A percentile compares a stretch with the other conserved stretches of the same genome.
phyloP scores from a whole-genome alignment of 2,797 vertebrate species.

The Acanthis flammea region DNA sequence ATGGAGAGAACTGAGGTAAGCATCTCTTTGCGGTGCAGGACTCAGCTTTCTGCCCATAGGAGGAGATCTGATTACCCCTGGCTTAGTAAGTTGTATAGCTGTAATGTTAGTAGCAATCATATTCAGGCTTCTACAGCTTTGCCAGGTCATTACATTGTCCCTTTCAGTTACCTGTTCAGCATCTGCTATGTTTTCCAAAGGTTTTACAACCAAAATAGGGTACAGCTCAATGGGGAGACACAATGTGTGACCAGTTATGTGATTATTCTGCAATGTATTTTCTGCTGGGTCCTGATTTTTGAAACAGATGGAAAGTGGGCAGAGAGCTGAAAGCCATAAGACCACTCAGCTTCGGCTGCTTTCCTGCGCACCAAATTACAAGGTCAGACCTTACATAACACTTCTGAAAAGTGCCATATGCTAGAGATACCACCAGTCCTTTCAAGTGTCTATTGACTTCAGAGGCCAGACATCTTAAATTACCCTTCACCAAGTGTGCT shows the following conservation, averaged over 20 bases:
- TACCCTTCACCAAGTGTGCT: neutral
- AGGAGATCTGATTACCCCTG: neutral
- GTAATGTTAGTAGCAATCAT: neutral
- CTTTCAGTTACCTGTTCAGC: neutral
- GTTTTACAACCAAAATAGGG: neutral
- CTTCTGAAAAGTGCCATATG: slow-evolving; percentile 22
- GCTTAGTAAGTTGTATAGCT: neutral
- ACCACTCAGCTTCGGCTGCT: slow-evolving; percentile 26
- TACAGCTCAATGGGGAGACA: neutral
- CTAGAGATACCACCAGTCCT: neutral
- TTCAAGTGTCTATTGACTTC: neutral
- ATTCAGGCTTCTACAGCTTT: neutral
- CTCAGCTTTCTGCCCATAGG: slow-evolving; percentile 18
- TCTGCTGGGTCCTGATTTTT: neutral
- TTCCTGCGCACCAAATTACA: slow-evolving; percentile 18
- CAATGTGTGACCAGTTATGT: neutral
- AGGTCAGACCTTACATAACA: slow-evolving; percentile 10
- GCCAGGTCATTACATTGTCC: neutral
- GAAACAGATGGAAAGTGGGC: slow-evolving; percentile 39
- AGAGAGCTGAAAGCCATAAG: slow-evolving; percentile 32
- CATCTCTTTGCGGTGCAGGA: neutral
- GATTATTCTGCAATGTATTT: neutral
- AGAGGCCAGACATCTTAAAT: neutral
- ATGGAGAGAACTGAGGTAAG: slow-evolving; percentile 27
- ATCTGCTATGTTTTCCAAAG: neutral